Base-by-base conservation (phyloP, 2,888 invertebrate genomes). In the Dysmachus trigonus region DNA sequence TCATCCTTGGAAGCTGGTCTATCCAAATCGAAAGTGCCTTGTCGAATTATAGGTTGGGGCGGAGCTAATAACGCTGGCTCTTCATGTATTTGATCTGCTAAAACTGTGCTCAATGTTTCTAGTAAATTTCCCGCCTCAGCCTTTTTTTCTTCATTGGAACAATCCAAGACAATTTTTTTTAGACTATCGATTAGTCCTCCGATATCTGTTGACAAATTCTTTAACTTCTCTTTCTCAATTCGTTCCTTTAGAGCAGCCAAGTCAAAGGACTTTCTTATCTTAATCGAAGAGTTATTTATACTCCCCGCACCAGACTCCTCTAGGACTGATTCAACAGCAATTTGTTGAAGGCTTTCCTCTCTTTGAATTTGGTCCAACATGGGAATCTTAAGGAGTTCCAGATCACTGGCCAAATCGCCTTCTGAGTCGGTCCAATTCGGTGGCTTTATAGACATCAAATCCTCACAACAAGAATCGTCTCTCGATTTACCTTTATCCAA, bases 1-100 rank as follows among this genome's bases (percentile, higher is more conserved):
- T 22, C 22, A 10, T 13, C 10, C 27, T 18, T 62, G 10, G 27
- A 10, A 62, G 2, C 5, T 2, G 27, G 2, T 27, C 22, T 18
- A 18, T 90, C 90, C 8, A 90, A 85, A 79, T 90, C 89, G 84
- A 90, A 90, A 0, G 90, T 90, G 5, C 89, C 89, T 84, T 90
- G 89, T 0, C 90, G 88, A 8, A 88, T 85, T 38, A 90, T 89
- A 0, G 89, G 86, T 10, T 89, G 88, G 4, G 87, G 88, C 6
- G 87, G 87, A 5, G 85, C 72, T 47, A 41, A 76, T 41, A 18
- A 15, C 7, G 7, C 13, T 4, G 13, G 7, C 1, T 83, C n/a
- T 71, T 79, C 51, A 6, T 51, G 30, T 13, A 18, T 18, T 53
- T 31, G 4, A 6, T 53, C 53, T 31, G 33, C 7, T 13, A 86